phyloP scores from a whole-genome alignment of 2,797 vertebrate genomes.

The Cuniculus paca region DNA sequence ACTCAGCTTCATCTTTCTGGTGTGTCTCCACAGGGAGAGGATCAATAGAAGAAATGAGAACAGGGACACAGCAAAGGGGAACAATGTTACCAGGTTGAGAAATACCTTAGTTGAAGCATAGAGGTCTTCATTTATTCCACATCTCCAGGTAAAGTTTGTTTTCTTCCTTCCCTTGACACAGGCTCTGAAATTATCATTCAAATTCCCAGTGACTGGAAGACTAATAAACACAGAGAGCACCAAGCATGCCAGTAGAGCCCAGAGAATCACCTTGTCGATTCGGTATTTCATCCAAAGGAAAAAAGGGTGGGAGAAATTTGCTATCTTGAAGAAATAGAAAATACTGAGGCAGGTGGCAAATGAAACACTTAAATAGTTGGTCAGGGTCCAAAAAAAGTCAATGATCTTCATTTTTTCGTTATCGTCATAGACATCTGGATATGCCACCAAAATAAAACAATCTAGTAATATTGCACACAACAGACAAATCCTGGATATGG shows the following conservation, averaged over 20 bases:
- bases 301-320: constrained; percentile 71
- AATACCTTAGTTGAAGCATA: constrained; percentile 51
- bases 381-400: constrained; percentile 76
- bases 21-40: constrained; percentile 76
- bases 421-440: constrained; percentile 52
- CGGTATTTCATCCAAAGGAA: constrained; percentile 81
- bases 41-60: constrained; percentile 72
- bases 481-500: constrained; percentile 81
- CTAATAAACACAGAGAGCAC: constrained; percentile 44
- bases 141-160: constrained; percentile 61
- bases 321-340: constrained; percentile 80
- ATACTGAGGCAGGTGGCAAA: constrained; percentile 79
- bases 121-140: constrained; percentile 28
- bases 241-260: constrained; percentile 34
- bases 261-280: constrained; percentile 58
- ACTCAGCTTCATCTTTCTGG: constrained; percentile 46
- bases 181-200: constrained; percentile 66
- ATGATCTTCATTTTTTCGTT: constrained; percentile 70
- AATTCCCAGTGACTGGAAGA: constrained; percentile 36
- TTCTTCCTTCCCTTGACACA: constrained; percentile 49
- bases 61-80: constrained; percentile 70
- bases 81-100: constrained; percentile 65
- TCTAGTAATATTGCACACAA: constrained; percentile 71
- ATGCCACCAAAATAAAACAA: constrained; percentile 41
- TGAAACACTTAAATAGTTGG: constrained; percentile 76